Base-by-base conservation (phyloP, 2,888 invertebrate species). In the Neocrepidodera transversa region DNA sequence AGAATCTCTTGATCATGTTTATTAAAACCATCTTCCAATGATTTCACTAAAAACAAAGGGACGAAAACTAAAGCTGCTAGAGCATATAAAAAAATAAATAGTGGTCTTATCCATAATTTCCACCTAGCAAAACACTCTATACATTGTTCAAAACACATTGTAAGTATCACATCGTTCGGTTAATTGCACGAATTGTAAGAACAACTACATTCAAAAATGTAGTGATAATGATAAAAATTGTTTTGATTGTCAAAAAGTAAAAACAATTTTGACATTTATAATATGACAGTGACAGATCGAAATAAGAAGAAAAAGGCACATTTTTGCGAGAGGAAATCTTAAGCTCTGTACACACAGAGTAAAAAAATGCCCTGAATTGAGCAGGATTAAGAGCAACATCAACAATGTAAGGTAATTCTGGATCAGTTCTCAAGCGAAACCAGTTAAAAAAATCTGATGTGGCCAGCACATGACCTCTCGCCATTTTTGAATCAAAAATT, bases 21-120 rank as follows among this genome's bases (percentile, higher is more conserved):
- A 45, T 86, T 85, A 68, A 93, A 89, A 4, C 90, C 91, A 84
- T 91, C 89, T 73, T 87, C 84, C 60, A 93, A 84, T 0, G 93
- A 90, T 78, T 92, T 91, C 28, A 89, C 83, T 71, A 95, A 85
- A 63, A 95, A 84, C 69, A 94, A 82, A 45, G 96, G 95, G 60
- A 96, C 87, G 64, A 95, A 85, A 63, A 95, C 88, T 60, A 94
- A 82, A 45, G 95, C 89, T 52, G 94, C 84, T 62, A 94, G 81
- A 40, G 88, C 87, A 78, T 96, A 96, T 35, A 90, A 78, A 47
- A 90, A 81, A 63, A 94, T 88, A 52, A 93, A 85, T 55, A 94
- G 83, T 49, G 95, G 95, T 68, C 93, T 85, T 76, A 96, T 94
- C 95, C 96, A 96, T 68, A 91, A 81, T 76, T 91, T 86, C 96